Base-by-base conservation (phyloP, 2,888 invertebrate genomes). In the Orthosia gothica region DNA sequence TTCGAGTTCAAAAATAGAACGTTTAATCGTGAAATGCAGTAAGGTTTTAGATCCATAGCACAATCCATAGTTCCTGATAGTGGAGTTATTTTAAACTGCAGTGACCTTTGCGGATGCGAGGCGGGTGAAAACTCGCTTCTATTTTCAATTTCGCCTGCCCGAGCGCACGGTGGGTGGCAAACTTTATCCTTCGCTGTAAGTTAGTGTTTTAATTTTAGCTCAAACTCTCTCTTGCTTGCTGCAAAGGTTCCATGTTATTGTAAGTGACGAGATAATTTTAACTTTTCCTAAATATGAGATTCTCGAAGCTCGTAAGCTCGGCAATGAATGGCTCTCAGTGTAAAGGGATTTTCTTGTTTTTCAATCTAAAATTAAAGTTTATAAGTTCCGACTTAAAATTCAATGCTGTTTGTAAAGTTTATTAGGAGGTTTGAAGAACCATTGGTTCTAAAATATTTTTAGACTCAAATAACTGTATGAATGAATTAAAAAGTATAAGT, bases 141-240 rank as follows among this genome's bases (percentile, higher is more conserved):
- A 76, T 81, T 86, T 83, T 62, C 55, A 78, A 66, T 83, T 63
- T 83, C 45, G 62, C 65, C 26, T n/a, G 57, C 26, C 23, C 50
- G 57, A 62, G 63, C 71, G 54, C 47, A n/a, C 69, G 47, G 84
- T 88, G 87, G 88, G 88, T 72, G 81, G 87, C 52, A 63, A 76
- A 83, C 70, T 88, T 86, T 75, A 73, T 81, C 74, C 64, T 66
- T 58, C 63, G 58, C 58, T 61, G 61, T 78, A 85, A 85, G 64
- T 87, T 88, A 85, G 69, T 83, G 74, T 69, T 85, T 86, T 86
- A 83, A 81, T 86, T 86, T 86, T 86, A 81, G 72, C 86, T 71
- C 70, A 76, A 85, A 71, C 65, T 74, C 73, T 76, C 63, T 74
- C 81, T 59, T 18, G 81, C 54, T 74, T 18, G 65, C 67, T 69